A percentile compares a stretch with the other conserved stretches of the same genome.
Conservation (phyloP, 1,140 invertebrate species). For the Listronotus oregonensis region DNA sequence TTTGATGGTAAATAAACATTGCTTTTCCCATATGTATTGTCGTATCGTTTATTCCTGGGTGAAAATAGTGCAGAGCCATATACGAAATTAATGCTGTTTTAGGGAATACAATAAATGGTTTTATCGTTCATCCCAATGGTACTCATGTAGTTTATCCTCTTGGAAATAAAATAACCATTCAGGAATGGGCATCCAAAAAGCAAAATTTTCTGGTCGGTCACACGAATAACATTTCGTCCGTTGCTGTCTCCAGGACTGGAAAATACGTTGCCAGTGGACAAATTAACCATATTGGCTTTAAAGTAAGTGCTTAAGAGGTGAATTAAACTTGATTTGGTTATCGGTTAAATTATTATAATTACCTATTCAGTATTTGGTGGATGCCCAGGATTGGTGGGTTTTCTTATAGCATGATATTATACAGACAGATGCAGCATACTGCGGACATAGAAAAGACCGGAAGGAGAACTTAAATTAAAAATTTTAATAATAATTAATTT, state of each 20-base stretch:
- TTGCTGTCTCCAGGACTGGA: conserved; percentile 76
- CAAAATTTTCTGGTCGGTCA: conserved; percentile 83
- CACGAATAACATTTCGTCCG: conserved; percentile 79
- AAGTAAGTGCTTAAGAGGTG: conserved; percentile 66
- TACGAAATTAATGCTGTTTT: conserved; percentile 23
- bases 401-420: no score
- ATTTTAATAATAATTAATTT: no score
- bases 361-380: no score
- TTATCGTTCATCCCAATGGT: conserved; percentile 78
- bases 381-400: no score
- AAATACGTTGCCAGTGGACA: conserved; percentile 86
- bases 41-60: neutral
- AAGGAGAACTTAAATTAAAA: no score
- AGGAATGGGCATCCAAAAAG: conserved; percentile 71
- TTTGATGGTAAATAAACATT: conserved; percentile 67
- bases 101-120: conserved; percentile 72
- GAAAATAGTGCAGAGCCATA: conserved; percentile 1
- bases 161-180: conserved; percentile 82
- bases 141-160: conserved; percentile 80
- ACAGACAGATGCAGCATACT: no score
- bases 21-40: conserved; percentile 11
- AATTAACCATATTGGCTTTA: conserved; percentile 88
- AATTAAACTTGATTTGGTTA: no score
- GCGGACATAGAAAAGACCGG: no score
- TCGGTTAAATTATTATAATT: no score